Conservation (phyloP, 2,113 vertebrate genomes). For the Chlamydotis undulata region DNA sequence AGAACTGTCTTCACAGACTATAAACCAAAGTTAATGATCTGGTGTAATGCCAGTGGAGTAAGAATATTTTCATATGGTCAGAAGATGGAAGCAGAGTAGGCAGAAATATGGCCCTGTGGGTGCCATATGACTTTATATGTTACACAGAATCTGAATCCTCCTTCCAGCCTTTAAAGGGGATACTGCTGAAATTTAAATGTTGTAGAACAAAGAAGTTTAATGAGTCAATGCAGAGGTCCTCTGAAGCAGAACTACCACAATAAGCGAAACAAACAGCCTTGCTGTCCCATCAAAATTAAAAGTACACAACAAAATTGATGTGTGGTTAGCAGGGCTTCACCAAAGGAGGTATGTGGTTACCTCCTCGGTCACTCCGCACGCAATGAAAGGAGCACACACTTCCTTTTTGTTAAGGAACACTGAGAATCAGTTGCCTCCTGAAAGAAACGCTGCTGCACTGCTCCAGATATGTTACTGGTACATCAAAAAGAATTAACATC, state of each 20-base stretch:
- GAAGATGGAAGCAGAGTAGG: background rate
- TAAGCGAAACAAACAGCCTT: constrained; percentile 30
- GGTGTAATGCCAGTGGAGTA: constrained; percentile 26
- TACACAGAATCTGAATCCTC: background rate
- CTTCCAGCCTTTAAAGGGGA: background rate
- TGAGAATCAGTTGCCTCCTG: background rate
- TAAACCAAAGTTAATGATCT: constrained; percentile 52
- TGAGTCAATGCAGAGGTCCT: constrained; percentile 2
- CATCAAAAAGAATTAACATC: constrained; percentile 51
- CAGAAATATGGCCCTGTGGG: constrained; percentile 21
- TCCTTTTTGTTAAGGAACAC: background rate
- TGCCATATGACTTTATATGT: background rate
- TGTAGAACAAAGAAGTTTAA: background rate
- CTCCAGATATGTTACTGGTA: constrained; percentile 23
- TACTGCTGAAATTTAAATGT: background rate
- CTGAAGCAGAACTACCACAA: constrained; percentile 32
- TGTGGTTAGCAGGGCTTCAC: background rate
- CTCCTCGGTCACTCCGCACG: background rate
- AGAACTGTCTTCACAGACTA: constrained; percentile 14
- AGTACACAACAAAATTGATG: background rate
- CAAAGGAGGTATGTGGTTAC: background rate
- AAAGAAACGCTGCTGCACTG: background rate
- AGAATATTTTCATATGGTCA: constrained; percentile 39
- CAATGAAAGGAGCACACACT: background rate
- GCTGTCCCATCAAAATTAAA: background rate